A percentile compares a stretch with the other conserved stretches of the same genome.
Conservation (phyloP, 2,113 vertebrate genomes). For the Prochilodus magdalenae region DNA sequence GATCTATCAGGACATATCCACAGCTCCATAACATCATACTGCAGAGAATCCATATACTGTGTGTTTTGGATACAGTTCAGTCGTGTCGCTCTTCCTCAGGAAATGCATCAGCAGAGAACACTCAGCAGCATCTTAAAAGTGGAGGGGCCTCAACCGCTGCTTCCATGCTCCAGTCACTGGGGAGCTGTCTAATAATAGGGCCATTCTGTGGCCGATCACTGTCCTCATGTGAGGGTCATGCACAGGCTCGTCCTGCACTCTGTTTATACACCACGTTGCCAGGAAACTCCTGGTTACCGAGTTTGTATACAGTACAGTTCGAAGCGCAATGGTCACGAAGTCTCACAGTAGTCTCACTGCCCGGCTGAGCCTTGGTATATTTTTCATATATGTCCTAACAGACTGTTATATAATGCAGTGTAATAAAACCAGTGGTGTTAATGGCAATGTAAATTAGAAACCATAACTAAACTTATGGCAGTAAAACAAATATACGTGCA, state of each 20-base stretch:
- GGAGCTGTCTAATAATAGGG: slow-evolving; percentile 52
- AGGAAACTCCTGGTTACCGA: slow-evolving; percentile 39
- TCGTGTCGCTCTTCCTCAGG: slow-evolving; percentile 12
- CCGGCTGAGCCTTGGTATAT: not conserved
- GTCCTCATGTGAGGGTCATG: slow-evolving; percentile 54
- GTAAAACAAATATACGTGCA: no score
- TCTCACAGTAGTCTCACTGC: not conserved
- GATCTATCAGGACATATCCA: not conserved
- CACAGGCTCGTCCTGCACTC: slow-evolving; percentile 42
- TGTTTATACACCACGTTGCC: slow-evolving; percentile 44
- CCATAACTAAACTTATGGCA: no score
- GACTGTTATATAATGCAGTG: not conserved
- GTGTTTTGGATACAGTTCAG: slow-evolving; percentile 24
- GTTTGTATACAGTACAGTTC: slow-evolving; percentile 28
- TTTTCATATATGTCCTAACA: not conserved
- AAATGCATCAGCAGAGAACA: not conserved
- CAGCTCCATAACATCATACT: not conserved
- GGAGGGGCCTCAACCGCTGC: slow-evolving; percentile 7
- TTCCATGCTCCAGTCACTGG: slow-evolving; percentile 42
- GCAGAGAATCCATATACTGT: slow-evolving; percentile 5
- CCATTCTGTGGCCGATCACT: slow-evolving; percentile 22
- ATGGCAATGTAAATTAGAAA: not conserved
- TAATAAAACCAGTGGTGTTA: not conserved
- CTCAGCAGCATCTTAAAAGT: slow-evolving; percentile 28
- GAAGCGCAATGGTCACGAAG: slow-evolving; percentile 11